phyloP scores from a whole-genome alignment of 2,888 invertebrate genomes.

The Tetrapedia diversipes region DNA sequence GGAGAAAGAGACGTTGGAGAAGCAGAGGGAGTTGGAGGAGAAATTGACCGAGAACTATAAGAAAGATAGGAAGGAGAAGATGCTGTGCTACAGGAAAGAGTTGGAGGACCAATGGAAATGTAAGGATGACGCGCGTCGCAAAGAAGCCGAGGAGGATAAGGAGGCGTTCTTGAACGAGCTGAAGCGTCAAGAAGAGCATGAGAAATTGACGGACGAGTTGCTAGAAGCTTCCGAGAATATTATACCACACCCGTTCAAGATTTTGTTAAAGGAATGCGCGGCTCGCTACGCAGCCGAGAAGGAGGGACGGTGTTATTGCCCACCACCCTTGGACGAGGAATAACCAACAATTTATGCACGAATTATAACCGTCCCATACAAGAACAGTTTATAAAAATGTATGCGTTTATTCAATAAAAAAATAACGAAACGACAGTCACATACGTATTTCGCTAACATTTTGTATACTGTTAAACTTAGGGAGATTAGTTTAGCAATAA shows the following conservation, averaged over 20 bases:
- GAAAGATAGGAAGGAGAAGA: conserved; percentile 53
- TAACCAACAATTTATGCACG: background rate
- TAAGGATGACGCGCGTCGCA: conserved; percentile 49
- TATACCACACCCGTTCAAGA: conserved; percentile 73
- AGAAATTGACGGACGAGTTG: conserved; percentile 65
- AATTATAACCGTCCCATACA: background rate
- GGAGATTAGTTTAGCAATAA: no score
- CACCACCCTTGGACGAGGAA: conserved; percentile 46
- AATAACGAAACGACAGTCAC: no score
- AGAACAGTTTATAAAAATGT: no score
- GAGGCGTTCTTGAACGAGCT: conserved; percentile 36
- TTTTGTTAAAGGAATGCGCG: conserved; percentile 67
- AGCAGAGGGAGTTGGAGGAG: conserved; percentile 62
- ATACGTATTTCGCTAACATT: no score
- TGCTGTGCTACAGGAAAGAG: conserved; percentile 66
- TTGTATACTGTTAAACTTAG: no score
- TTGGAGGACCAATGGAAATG: conserved; percentile 67
- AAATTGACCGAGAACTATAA: conserved; percentile 52
- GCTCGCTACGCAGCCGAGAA: conserved; percentile 62
- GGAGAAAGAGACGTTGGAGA: conserved; percentile 61
- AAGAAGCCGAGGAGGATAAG: conserved; percentile 60
- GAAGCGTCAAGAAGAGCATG: conserved; percentile 65
- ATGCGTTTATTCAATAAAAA: no score
- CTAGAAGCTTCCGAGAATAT: conserved; percentile 70
- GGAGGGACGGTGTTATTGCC: conserved; percentile 65